Percentiles rank a stretch among this genome's conserved stretches.
These are phyloP conservation scores for Nomada ruficornis DNA, from an alignment of 2,888 invertebrate genomes.

Conservation along the genomic window DNA sequence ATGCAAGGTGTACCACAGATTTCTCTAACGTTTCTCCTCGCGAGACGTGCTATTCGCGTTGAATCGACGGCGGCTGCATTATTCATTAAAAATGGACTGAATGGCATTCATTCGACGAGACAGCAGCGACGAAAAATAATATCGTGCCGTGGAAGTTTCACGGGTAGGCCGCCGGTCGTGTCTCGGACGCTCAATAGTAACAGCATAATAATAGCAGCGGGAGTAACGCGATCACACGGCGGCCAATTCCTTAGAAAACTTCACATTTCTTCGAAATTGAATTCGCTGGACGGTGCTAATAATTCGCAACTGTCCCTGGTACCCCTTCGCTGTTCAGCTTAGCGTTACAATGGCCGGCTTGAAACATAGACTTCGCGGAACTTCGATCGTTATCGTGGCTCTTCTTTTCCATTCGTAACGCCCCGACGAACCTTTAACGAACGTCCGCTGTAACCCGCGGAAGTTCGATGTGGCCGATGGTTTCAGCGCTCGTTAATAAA, in stretches of 20 bases:
- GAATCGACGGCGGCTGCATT: background rate
- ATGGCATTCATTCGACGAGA: conserved; percentile 10
- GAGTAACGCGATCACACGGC: conserved; percentile 54
- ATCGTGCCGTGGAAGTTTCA: background rate
- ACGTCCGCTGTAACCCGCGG: conserved; percentile 46
- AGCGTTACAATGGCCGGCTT: conserved; percentile 62
- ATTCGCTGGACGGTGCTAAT: conserved; percentile 61
- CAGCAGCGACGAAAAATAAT: conserved; percentile 22
- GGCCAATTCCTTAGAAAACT: conserved; percentile 50
- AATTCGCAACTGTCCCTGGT: conserved; percentile 53
- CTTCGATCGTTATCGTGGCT: conserved; percentile 66
- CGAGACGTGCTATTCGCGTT: too few species aligned
- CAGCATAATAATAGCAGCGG: conserved; percentile 6
- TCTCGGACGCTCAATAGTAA: conserved; percentile 23
- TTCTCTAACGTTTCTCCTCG: background rate
- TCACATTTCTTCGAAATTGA: conserved; percentile 58
- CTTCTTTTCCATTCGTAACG: conserved; percentile 56
- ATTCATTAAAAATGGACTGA: conserved; percentile 43
- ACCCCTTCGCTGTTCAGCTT: conserved; percentile 25
- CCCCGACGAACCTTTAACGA: conserved; percentile 60
- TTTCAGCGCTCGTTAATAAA: conserved; percentile 68
- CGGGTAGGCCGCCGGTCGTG: background rate
- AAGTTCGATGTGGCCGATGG: conserved; percentile 44
- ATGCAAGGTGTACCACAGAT: background rate
- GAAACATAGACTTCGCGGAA: conserved; percentile 45